These are phyloP conservation scores for Smithornis capensis DNA, from an alignment of 2,113 vertebrate species.

Conservation along the genomic window DNA sequence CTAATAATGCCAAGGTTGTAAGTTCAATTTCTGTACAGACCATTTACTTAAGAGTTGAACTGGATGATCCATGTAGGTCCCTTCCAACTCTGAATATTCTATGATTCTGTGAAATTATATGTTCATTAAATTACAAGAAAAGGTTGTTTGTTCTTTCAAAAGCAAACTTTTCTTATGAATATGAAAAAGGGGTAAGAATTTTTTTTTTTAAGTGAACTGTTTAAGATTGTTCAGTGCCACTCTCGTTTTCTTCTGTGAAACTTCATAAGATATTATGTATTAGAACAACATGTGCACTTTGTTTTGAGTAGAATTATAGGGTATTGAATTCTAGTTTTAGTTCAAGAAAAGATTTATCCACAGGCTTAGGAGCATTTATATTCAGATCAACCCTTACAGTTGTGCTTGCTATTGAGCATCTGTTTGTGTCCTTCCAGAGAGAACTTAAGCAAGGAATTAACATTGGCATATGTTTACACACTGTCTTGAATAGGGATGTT, in stretches of 20 bases:
- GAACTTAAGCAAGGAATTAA: not conserved
- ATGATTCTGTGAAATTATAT: not conserved
- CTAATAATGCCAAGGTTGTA: not conserved
- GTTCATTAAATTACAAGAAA: constrained; percentile 66
- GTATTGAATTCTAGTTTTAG: not conserved
- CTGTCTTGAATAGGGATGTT: not conserved
- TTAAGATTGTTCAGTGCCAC: not conserved
- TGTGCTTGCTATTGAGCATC: not conserved
- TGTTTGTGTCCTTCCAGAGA: not conserved
- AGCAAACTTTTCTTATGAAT: constrained; percentile 65
- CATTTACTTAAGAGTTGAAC: not conserved
- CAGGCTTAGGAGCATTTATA: not conserved
- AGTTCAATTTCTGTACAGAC: not conserved
- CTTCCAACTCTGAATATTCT: not conserved
- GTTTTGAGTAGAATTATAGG: not conserved
- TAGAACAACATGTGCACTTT: not conserved
- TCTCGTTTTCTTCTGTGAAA: not conserved
- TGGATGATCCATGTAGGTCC: not conserved
- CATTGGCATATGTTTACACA: not conserved
- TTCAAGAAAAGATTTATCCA: not conserved
- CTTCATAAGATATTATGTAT: not conserved
- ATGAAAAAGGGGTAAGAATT: constrained; percentile 65
- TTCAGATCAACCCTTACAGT: not conserved
- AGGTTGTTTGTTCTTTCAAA: constrained; percentile 68
- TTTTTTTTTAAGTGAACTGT: not conserved